Conservation (phyloP, 2,113 vertebrate genomes). For the Pardalotus punctatus region DNA sequence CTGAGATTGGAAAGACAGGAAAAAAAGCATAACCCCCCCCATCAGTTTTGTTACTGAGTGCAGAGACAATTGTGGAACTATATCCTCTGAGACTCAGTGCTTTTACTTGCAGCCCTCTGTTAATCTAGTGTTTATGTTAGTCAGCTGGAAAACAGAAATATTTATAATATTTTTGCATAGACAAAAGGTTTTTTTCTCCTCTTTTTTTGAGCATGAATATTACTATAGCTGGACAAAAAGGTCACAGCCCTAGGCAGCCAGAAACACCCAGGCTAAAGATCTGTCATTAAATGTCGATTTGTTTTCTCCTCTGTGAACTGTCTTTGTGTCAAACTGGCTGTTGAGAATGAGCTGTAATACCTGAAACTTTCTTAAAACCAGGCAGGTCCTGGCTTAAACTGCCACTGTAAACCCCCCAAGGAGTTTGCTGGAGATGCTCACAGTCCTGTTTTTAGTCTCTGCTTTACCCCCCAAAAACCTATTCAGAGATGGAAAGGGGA, state of each 20-base stretch:
- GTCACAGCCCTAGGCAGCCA: conserved; percentile 26
- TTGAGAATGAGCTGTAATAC: background rate
- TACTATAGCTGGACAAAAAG: background rate
- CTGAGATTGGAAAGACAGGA: conserved; percentile 65
- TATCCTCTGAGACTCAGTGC: background rate
- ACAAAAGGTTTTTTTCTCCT: background rate
- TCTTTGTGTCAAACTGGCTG: background rate
- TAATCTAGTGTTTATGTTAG: background rate
- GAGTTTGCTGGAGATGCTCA: background rate
- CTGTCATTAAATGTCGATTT: conserved; percentile 37
- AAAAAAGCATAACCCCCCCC: background rate
- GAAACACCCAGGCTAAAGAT: background rate
- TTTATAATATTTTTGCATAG: background rate
- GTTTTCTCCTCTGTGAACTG: background rate
- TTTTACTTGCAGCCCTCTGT: background rate
- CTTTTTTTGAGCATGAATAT: background rate
- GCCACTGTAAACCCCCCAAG: background rate
- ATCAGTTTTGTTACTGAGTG: background rate
- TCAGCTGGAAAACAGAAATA: background rate
- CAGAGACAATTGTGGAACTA: background rate
- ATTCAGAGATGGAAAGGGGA: background rate
- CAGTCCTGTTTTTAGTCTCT: rapidly evolving
- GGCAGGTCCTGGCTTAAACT: background rate
- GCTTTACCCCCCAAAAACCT: background rate
- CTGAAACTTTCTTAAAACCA: background rate